Percentiles rank a stretch among this genome's conserved stretches.
Conservation (phyloP, 2,888 invertebrate species). For the Frankliniella intonsa region DNA sequence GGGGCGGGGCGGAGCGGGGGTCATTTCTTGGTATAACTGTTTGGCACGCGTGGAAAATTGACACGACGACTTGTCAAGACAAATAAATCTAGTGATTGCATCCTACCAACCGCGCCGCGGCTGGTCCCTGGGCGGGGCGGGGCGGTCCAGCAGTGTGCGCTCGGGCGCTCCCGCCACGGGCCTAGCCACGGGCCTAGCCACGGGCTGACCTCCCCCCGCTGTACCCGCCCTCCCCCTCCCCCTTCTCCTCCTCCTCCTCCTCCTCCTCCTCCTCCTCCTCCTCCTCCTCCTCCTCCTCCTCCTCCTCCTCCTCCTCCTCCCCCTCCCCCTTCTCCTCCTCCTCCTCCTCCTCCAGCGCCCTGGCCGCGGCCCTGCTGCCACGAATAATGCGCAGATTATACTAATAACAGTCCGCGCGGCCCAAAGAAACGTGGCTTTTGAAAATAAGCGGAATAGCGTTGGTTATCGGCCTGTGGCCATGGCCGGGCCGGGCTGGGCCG, state of each 20-base stretch:
- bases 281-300: neutral
- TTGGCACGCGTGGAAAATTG: too few relatives aligned
- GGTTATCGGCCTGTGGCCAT: neutral
- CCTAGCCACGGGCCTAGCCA: too few relatives aligned
- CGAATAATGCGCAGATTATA: constrained; percentile 17
- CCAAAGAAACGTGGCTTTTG: constrained; percentile 18
- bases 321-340: neutral
- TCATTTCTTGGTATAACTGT: too few relatives aligned
- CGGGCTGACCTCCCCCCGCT: neutral
- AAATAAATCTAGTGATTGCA: too few relatives aligned
- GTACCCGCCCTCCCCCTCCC: neutral
- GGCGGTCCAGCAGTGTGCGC: too few relatives aligned
- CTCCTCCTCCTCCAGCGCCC: neutral
- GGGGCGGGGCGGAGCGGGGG: too few relatives aligned
- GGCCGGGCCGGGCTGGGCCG: neutral
- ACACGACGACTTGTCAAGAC: too few relatives aligned
- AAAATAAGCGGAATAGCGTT: neutral
- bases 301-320: neutral
- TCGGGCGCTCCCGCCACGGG: too few relatives aligned
- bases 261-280: neutral
- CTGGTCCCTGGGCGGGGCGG: too few relatives aligned
- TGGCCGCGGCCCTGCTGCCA: neutral
- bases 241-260: neutral
- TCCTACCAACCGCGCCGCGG: too few relatives aligned
- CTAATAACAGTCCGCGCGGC: constrained; percentile 2